Base-by-base conservation (phyloP, 2,113 vertebrate genomes). In the Hippocampus abdominalis region DNA sequence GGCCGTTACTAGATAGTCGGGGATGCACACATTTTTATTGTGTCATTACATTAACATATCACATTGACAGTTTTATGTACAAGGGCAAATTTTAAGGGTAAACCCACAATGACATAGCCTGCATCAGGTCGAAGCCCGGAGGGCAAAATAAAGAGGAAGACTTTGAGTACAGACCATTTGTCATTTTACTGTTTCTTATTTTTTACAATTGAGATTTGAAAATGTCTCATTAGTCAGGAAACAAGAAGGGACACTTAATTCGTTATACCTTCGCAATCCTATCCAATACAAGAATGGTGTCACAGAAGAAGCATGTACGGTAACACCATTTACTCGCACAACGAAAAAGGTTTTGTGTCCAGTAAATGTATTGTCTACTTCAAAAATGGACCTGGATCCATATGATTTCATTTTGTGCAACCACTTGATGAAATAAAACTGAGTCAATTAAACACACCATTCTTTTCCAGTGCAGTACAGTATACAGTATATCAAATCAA, bases 31-130 rank as follows among this genome's bases (percentile, higher is more conserved):
- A 16, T 46, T 57, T 64, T 29, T 32, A 74, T 59, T 67, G 13
- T 66, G 68, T 23, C 4, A 42, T 56, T 70, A 66, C 57, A 69
- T 68, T 20, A 65, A 69, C 42, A 53, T 49, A 54, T 20, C 65
- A 53, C 32, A n/a, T 53, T 48, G 56, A 4, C 49, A 10, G 2
- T n/a, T 56, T 62, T 67, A 27, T 69, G 13, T 4, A 48, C 10
- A 62, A 21, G 27, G 48, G 48, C 46, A 64, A 1, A 29, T 64
- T 29, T 70, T 60, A 39, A 40, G 54, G 49, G 18, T 20, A 49
- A 64, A 49, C 27, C 36, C 5, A 4, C 8, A 53, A 25, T 64
- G 42, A 66, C 13, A 65, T 70, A 61, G 71, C 27, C 42, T 32
- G 32, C 39, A 62, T 44, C 39, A 53, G 8, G 54, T 36, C 1